A percentile compares a stretch with the other conserved stretches of the same genome.
These are phyloP conservation scores for Penaeus chinensis DNA, from an alignment of 1,140 invertebrate genomes.

Conservation along the genomic window DNA sequence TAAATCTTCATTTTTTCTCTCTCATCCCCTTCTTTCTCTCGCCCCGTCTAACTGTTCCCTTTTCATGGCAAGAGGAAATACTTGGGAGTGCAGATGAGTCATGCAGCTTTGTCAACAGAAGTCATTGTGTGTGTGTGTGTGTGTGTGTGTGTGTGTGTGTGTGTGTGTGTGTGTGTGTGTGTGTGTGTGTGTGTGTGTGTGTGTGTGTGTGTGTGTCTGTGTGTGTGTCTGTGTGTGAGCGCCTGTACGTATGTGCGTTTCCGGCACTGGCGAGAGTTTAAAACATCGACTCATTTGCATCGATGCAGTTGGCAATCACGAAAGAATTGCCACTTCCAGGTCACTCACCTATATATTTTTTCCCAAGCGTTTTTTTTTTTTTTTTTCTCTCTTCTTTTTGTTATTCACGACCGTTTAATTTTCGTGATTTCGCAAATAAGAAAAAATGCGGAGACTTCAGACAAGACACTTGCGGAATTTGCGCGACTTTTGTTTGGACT, in stretches of 20 bases:
- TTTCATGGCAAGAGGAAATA: slow-evolving; percentile 7
- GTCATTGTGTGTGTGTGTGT: slow-evolving; percentile 3
- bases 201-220: slow-evolving; percentile 24
- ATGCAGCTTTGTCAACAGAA: neutral
- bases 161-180: neutral
- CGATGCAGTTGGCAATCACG: too few species aligned
- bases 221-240: slow-evolving; percentile 11
- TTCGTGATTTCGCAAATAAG: too few species aligned
- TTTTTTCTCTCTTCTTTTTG: too few species aligned
- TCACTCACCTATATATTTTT: too few species aligned
- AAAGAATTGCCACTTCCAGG: too few species aligned
- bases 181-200: slow-evolving; percentile 13
- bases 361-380: too few species aligned
- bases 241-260: slow-evolving; percentile 21
- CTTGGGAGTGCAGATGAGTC: too few species aligned
- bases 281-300: too few species aligned
- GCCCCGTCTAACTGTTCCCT: neutral
- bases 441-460: too few species aligned
- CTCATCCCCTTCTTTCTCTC: slow-evolving; percentile 13
- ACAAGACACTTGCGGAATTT: too few species aligned
- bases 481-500: too few species aligned
- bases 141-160: neutral
- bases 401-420: too few species aligned
- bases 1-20: neutral
- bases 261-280: neutral